Conservation (phyloP, 2,113 vertebrate genomes). For the Dromaius novaehollandiae region DNA sequence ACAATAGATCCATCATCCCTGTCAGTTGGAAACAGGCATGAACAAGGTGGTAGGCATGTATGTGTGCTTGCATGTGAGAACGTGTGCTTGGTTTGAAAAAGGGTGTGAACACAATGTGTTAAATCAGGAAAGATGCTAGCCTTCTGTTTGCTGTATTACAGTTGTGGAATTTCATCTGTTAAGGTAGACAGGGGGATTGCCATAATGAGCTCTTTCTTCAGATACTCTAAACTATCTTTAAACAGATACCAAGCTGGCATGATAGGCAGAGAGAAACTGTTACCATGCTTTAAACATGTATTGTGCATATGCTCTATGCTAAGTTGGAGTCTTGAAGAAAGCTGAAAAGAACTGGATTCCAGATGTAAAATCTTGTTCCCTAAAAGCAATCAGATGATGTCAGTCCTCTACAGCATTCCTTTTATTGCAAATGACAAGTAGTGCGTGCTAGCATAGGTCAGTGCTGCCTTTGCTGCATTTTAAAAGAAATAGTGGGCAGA, state of each 20-base stretch:
- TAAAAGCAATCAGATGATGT: background rate
- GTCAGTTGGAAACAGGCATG: background rate
- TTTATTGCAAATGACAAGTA: accelerated
- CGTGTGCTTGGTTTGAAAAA: background rate
- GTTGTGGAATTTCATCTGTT: background rate
- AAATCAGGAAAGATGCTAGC: background rate
- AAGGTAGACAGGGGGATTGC: accelerated
- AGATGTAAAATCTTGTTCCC: background rate
- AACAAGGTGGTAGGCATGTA: accelerated
- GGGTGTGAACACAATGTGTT: background rate
- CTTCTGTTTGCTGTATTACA: background rate
- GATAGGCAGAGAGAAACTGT: background rate
- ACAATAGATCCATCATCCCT: background rate
- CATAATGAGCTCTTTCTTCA: accelerated
- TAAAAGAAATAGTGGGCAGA: background rate
- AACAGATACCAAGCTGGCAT: background rate
- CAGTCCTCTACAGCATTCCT: background rate
- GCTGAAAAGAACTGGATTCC: background rate
- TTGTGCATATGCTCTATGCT: accelerated
- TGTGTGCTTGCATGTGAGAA: background rate
- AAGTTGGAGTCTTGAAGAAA: background rate
- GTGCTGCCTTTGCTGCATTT: accelerated
- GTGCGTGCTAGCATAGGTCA: background rate
- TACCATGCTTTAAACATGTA: background rate
- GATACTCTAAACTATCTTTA: background rate